Evolutionary conservation across 2,888 invertebrate genomes (phyloP).

Genomic region (Trisateles emortualis): DNA sequence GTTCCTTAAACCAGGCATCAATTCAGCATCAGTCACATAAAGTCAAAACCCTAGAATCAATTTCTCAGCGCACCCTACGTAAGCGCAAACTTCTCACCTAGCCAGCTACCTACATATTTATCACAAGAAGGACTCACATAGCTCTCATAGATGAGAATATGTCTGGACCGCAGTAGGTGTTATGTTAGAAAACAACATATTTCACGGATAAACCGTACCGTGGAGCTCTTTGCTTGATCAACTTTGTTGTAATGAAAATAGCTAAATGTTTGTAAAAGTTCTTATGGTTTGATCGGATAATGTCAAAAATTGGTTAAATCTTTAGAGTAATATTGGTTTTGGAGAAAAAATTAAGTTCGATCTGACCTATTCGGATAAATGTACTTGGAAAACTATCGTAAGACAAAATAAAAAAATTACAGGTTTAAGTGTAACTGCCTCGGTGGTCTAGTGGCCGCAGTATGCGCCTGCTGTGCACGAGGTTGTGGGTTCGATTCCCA

Average conservation of each 20-base stretch:
- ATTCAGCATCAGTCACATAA: background rate
- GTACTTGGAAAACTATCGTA: no score
- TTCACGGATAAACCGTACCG: constrained; percentile 56
- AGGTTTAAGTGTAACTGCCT: no score
- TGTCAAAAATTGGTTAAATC: background rate
- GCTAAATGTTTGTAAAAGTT: background rate
- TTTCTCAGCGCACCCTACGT: constrained; percentile 36
- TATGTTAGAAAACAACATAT: constrained; percentile 63
- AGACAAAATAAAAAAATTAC: no score
- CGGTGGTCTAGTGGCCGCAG: no score
- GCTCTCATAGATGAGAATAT: constrained; percentile 39
- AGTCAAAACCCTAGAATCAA: constrained; percentile 31
- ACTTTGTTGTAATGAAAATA: constrained; percentile 37
- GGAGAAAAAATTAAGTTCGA: background rate
- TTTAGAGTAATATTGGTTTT: background rate
- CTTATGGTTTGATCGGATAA: constrained; percentile 5
- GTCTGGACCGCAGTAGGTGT: constrained; percentile 49
- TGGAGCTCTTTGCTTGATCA: constrained; percentile 41
- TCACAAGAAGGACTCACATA: constrained; percentile 36
- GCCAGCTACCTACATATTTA: constrained; percentile 18
- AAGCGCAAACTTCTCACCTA: constrained; percentile 26
- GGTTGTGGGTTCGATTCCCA: no score
- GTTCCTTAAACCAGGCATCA: no score
- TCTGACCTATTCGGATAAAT: no score
- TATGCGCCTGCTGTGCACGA: no score